Base-by-base conservation (phyloP, 2,888 invertebrate species). In the Muschampia plurimacula region DNA sequence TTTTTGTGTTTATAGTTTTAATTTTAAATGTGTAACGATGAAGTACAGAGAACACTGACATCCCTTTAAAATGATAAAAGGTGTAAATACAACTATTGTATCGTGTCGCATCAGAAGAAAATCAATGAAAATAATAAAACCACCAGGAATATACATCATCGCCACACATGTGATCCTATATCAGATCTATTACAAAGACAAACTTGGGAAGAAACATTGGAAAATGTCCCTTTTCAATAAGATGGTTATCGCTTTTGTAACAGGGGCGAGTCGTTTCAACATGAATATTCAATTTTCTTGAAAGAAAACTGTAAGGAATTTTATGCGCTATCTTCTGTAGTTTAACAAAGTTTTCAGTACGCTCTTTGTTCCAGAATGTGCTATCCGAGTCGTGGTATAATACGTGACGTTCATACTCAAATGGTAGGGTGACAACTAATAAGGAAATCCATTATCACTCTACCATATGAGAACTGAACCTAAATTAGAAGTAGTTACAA, bases 251-350 rank as follows among this genome's bases (percentile, higher is more conserved):
- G 36, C 74, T 74, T 64, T 77, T 74, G 73, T 76, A 72, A 76
- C 76, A 76, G 72, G 80, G 80, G 83, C 77, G 77, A 80, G 83
- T 83, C 78, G 79, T 76, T 76, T 73, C 74, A 73, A 77, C 82
- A 86, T 87, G 86, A 86, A 88, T 88, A 88, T 89, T 88, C 86
- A 87, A 88, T 88, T 85, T 88, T 80, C 82, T 82, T 80, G 79
- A 84, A 84, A 83, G 83, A 85, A 87, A 85, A 81, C 80, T 83
- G 77, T 74, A 74, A 72, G 77, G 77, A 84, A 83, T 85, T 85
- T 85, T 81, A 79, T 79, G 80, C 80, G 76, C 75, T 74, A 74
- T 75, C 76, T 77, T 76, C 77, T 77, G 12, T 75, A 74, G 75
- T 78, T 79, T 80, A 79, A 80, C 77, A 69, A 72, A 80, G 78